Evolutionary conservation across 2,113 vertebrate species (phyloP).

Genomic region (Hippolais icterina): DNA sequence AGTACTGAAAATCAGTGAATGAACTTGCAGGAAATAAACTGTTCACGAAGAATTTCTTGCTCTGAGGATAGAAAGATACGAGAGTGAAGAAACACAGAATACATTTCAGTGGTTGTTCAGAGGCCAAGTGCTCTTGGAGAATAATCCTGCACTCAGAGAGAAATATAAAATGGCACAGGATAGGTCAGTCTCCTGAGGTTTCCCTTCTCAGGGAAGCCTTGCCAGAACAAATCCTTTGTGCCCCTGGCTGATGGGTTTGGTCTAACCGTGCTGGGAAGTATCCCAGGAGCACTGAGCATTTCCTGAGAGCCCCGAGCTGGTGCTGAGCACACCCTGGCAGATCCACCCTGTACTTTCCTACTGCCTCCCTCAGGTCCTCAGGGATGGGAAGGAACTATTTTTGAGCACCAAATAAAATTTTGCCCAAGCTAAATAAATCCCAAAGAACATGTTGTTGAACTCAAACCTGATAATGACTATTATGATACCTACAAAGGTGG

Average conservation of each 20-base stretch:
- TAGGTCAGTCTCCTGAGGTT: not conserved
- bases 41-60: not conserved
- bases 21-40: not conserved
- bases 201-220: conserved; percentile 7
- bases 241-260: not conserved
- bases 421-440: not conserved
- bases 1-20: not conserved
- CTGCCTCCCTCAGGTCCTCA: not conserved
- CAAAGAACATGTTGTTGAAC: not conserved
- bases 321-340: not conserved
- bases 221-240: conserved; percentile 7
- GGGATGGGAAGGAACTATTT: not conserved
- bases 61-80: not conserved
- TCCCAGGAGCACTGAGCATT: not conserved
- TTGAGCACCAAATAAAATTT: not conserved
- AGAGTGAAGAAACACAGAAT: not conserved
- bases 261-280: not conserved
- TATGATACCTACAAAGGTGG: not conserved
- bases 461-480: not conserved
- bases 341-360: not conserved
- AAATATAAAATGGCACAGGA: not conserved
- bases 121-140: not conserved
- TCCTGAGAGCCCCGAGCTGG: not conserved
- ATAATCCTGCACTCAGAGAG: not conserved
- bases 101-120: not conserved